phyloP scores from a whole-genome alignment of 2,888 invertebrate genomes.

The Meta bourneti region DNA sequence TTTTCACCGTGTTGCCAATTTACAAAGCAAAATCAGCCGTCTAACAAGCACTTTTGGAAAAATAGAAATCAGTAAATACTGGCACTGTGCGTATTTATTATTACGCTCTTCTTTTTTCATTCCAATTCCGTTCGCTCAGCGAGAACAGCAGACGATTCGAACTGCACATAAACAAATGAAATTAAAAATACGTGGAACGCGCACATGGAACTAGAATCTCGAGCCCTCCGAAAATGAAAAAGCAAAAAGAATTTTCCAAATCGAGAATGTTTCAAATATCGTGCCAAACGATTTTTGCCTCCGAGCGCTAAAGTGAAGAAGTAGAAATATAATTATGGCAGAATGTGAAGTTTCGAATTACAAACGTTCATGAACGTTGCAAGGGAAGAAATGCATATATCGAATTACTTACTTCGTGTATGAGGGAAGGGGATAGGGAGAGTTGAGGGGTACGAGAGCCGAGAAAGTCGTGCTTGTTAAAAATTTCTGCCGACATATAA shows the following conservation, averaged over 20 bases:
- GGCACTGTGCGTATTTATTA: not conserved
- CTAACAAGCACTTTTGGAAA: conserved; percentile 72
- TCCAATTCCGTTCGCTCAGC: not conserved
- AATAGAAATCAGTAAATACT: conserved; percentile 56
- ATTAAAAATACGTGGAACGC: conserved; percentile 55
- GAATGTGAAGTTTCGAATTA: conserved; percentile 75
- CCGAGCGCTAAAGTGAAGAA: conserved; percentile 66
- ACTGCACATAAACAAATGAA: conserved; percentile 61
- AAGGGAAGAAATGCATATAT: conserved; percentile 64
- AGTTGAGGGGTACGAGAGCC: not conserved
- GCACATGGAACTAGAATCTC: conserved; percentile 1
- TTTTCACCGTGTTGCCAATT: conserved; percentile 55
- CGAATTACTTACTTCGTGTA: conserved; percentile 63
- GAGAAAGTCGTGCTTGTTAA: conserved; percentile 73
- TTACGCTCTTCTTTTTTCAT: not conserved
- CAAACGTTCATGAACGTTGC: conserved; percentile 55
- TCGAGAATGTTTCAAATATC: conserved; percentile 63
- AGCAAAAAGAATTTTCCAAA: conserved; percentile 46
- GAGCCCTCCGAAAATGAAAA: not conserved
- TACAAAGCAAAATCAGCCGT: conserved; percentile 60
- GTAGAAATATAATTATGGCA: conserved; percentile 74
- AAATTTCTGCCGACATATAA: conserved; percentile 67
- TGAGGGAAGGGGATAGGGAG: not conserved
- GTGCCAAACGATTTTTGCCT: conserved; percentile 73
- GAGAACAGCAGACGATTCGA: conserved; percentile 31